These are phyloP conservation scores for Bombus difficillimus DNA, from an alignment of 1,140 invertebrate species.

Conservation along the genomic window DNA sequence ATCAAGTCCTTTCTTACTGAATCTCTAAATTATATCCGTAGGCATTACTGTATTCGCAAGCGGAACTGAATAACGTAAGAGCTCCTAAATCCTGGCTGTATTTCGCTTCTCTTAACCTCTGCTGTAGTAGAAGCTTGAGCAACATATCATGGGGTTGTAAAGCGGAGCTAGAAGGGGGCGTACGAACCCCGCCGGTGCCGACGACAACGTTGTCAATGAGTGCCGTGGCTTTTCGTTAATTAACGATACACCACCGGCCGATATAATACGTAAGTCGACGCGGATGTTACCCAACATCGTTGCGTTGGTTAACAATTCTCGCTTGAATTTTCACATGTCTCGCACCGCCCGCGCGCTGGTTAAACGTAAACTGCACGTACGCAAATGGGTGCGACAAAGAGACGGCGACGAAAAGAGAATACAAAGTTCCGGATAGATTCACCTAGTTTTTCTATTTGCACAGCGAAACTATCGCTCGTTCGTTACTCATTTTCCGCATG, in stretches of 20 bases:
- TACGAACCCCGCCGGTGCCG: neutral
- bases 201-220: constrained; percentile 22
- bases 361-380: neutral
- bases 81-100: constrained; percentile 42
- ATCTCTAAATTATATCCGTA: constrained; percentile 50
- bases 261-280: neutral
- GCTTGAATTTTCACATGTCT: neutral
- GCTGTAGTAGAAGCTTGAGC: neutral
- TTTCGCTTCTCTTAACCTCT: constrained; percentile 37
- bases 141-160: constrained; percentile 55
- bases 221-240: constrained; percentile 56
- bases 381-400: neutral
- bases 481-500: neutral
- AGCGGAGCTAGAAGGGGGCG: no score
- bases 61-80: constrained; percentile 41
- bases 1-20: constrained; percentile 52
- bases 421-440: neutral
- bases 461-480: neutral
- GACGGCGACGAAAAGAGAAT: neutral
- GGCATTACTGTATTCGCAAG: constrained; percentile 37
- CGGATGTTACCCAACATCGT: neutral
- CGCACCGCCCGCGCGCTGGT: neutral
- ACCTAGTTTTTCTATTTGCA: neutral
- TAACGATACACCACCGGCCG: constrained; percentile 21
- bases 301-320: constrained; percentile 25